phyloP scores from a whole-genome alignment of 2,888 invertebrate species.

The Eurytoma adleriae region DNA sequence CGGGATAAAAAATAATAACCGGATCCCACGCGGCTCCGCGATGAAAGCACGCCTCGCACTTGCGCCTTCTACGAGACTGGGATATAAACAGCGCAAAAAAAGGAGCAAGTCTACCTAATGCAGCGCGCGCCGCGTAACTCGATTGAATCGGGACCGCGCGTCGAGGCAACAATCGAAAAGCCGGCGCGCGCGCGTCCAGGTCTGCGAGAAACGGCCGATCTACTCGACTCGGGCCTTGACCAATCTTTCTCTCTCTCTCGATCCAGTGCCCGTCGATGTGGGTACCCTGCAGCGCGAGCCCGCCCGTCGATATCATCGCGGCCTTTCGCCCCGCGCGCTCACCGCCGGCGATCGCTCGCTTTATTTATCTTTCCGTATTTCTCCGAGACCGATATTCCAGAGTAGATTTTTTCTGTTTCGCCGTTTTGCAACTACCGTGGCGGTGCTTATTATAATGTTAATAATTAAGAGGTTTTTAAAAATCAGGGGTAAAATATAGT shows the following conservation, averaged over 20 bases:
- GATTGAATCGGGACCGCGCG: constrained; percentile 33
- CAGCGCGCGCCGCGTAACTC: constrained; percentile 32
- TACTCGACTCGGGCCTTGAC: constrained; percentile 30
- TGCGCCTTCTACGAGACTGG: neutral
- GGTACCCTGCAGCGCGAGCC: neutral
- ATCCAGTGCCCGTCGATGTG: neutral
- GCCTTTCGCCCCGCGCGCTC: constrained; percentile 16
- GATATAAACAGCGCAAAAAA: too few species aligned
- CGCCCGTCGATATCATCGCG: constrained; percentile 18
- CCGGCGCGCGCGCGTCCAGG: neutral
- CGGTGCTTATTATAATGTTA: too few species aligned
- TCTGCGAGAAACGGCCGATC: neutral
- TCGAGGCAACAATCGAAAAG: constrained; percentile 17
- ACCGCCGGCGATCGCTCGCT: neutral
- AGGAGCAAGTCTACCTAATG: too few species aligned
- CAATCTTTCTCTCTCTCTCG: constrained; percentile 23
- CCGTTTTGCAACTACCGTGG: too few species aligned
- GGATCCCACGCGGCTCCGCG: neutral
- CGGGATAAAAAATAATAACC: neutral
- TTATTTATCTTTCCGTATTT: too few species aligned
- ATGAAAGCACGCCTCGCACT: neutral
- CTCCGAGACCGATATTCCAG: neutral
- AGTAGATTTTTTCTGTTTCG: neutral
- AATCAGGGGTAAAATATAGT: too few species aligned
- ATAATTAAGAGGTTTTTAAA: too few species aligned